Evolutionary conservation across 2,888 invertebrate species (phyloP).

Genomic region (Acanthopleura granulata): DNA sequence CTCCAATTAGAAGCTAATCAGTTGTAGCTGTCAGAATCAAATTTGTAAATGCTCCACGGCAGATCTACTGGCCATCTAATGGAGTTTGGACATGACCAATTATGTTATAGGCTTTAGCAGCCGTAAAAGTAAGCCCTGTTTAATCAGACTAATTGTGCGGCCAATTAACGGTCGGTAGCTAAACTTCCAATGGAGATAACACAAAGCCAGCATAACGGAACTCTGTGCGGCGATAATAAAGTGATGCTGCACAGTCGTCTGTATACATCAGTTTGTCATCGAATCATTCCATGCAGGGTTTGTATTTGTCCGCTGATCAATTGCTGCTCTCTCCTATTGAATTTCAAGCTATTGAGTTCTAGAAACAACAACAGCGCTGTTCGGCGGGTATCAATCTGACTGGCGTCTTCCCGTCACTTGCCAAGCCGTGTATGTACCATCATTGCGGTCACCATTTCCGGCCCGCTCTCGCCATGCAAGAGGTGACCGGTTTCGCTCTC

Average conservation of each 20-base stretch:
- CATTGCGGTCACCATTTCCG: not conserved
- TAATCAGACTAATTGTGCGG: constrained; percentile 14
- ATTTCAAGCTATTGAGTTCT: too few relatives aligned
- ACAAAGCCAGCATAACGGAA: too few relatives aligned
- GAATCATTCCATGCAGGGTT: too few relatives aligned
- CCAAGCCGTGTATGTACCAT: too few relatives aligned
- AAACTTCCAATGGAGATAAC: not conserved
- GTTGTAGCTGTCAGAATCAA: constrained; percentile 7
- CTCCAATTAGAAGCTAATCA: constrained; percentile 1
- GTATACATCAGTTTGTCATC: too few relatives aligned
- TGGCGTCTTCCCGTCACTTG: too few relatives aligned
- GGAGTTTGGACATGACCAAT: constrained; percentile 4
- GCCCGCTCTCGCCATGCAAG: not conserved
- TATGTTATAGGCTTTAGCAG: not conserved
- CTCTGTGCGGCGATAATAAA: too few relatives aligned
- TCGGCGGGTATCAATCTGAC: too few relatives aligned
- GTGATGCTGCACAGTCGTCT: too few relatives aligned
- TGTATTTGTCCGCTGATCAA: too few relatives aligned
- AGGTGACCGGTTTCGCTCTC: constrained; percentile 1
- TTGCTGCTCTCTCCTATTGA: too few relatives aligned
- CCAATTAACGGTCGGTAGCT: constrained; percentile 8
- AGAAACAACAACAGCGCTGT: too few relatives aligned
- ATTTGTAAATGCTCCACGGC: constrained; percentile 2
- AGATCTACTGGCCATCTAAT: not conserved
- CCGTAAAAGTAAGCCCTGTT: constrained; percentile 5